Evolutionary conservation across 2,888 invertebrate species (phyloP).

Genomic region (Synanthedon tipuliformis): DNA sequence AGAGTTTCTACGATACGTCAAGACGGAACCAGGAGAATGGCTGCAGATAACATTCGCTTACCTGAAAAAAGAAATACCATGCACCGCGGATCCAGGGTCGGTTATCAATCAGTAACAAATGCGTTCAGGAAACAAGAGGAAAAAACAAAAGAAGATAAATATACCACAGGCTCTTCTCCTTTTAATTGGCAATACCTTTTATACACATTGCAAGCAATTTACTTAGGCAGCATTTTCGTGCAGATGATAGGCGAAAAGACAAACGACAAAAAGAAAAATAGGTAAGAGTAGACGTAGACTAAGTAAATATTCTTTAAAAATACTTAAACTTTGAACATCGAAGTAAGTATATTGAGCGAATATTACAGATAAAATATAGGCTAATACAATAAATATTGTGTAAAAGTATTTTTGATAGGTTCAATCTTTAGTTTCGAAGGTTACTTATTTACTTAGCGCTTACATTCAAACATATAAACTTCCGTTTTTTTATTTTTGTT

Average conservation of each 20-base stretch:
- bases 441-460: too few relatives aligned
- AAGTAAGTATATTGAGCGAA: too few relatives aligned
- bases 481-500: too few relatives aligned
- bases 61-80: conserved; percentile 1
- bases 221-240: conserved; percentile 34
- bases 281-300: neutral
- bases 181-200: conserved; percentile 41
- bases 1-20: neutral
- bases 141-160: conserved; percentile 3
- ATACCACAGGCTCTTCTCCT: conserved; percentile 6
- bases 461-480: too few relatives aligned
- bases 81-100: conserved; percentile 10
- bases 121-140: conserved; percentile 9
- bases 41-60: neutral
- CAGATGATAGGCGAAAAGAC: conserved; percentile 24
- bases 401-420: too few relatives aligned
- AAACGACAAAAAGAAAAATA: neutral
- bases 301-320: too few relatives aligned
- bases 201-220: conserved; percentile 44
- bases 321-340: too few relatives aligned
- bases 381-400: too few relatives aligned
- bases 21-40: neutral
- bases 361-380: too few relatives aligned
- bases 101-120: conserved; percentile 10
- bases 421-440: too few relatives aligned